These are phyloP conservation scores for Crax fasciolata DNA, from an alignment of 2,797 vertebrate species.

Conservation along the genomic window DNA sequence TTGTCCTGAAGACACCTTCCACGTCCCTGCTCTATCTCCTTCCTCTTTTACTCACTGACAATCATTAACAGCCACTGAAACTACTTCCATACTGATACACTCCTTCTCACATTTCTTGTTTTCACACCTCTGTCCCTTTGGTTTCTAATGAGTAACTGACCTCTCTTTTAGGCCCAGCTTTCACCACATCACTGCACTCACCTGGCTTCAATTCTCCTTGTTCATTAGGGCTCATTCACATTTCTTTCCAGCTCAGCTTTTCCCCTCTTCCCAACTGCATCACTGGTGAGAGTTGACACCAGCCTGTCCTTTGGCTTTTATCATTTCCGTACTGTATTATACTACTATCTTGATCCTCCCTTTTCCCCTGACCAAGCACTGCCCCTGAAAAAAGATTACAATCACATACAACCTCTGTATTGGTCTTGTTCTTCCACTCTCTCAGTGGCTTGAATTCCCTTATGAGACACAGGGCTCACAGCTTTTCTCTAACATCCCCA, in stretches of 20 bases:
- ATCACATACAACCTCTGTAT: background rate
- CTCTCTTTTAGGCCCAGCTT: fast-evolving
- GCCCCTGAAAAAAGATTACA: background rate
- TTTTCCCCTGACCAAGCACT: background rate
- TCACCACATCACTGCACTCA: background rate
- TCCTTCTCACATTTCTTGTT: background rate
- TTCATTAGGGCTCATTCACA: background rate
- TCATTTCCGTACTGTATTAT: background rate
- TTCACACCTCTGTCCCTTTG: background rate
- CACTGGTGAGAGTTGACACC: fast-evolving
- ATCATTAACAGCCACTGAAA: background rate
- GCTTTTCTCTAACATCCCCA: background rate
- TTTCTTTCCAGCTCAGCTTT: background rate
- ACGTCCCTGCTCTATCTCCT: background rate
- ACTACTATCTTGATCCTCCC: background rate
- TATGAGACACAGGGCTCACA: fast-evolving
- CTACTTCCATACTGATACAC: background rate
- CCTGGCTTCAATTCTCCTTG: too few species aligned
- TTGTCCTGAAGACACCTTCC: background rate
- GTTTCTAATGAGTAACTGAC: background rate
- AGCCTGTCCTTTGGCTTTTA: background rate
- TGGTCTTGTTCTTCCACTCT: background rate
- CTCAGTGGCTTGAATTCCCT: background rate
- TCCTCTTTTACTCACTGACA: background rate
- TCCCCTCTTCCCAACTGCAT: background rate